Conservation (phyloP, 2,888 invertebrate genomes). For the Mythimna loreyi region DNA sequence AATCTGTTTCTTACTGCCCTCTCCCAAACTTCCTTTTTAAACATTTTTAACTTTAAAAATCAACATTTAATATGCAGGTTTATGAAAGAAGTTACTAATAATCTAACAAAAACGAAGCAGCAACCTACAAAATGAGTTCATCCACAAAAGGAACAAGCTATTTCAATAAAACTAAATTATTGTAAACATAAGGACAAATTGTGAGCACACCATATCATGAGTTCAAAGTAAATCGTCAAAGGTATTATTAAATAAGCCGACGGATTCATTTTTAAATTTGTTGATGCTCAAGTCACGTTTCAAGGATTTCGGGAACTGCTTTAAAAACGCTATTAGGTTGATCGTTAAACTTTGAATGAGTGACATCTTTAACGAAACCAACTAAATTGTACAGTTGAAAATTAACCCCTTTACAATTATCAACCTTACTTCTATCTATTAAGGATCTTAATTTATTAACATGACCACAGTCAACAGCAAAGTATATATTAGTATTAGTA, state of each 20-base stretch:
- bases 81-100: slow-evolving; percentile 1
- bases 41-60: neutral
- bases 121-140: slow-evolving; percentile 19
- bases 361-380: slow-evolving; percentile 86
- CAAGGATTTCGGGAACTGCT: slow-evolving; percentile 89
- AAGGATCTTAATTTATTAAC: slow-evolving; percentile 29
- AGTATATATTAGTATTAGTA: slow-evolving; percentile 71
- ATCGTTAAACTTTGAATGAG: slow-evolving; percentile 90
- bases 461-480: slow-evolving; percentile 24
- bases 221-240: slow-evolving; percentile 84
- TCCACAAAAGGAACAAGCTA: slow-evolving; percentile 25
- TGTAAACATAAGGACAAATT: slow-evolving; percentile 73
- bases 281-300: slow-evolving; percentile 89
- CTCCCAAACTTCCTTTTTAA: too few relatives aligned
- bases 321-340: slow-evolving; percentile 89
- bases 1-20: too few relatives aligned
- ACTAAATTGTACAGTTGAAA: slow-evolving; percentile 42
- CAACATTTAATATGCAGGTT: neutral
- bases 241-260: slow-evolving; percentile 84
- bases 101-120: slow-evolving; percentile 11
- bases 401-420: slow-evolving; percentile 25
- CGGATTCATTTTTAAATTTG: slow-evolving; percentile 87
- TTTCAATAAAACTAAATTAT: slow-evolving; percentile 66
- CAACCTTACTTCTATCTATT: slow-evolving; percentile 54
- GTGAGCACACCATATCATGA: slow-evolving; percentile 76